phyloP scores from a whole-genome alignment of 2,888 invertebrate genomes.

The Aplocera efformata region DNA sequence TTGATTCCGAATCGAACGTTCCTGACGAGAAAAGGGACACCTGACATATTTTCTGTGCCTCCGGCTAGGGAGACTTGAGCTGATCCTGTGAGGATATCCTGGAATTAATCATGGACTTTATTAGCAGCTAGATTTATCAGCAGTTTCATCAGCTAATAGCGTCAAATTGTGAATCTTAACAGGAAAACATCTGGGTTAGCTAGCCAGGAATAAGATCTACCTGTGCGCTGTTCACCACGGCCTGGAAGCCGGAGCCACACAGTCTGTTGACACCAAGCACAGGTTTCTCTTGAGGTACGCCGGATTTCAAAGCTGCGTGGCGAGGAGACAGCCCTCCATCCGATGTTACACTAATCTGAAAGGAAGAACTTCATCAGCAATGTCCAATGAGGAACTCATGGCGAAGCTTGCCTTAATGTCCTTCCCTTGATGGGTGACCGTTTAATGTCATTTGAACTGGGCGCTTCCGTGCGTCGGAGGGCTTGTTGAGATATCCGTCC shows the following conservation, averaged over 20 bases:
- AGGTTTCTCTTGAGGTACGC: conserved; percentile 90
- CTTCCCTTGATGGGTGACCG: too few relatives aligned
- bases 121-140: too few relatives aligned
- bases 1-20: conserved; percentile 92
- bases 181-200: too few relatives aligned
- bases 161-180: too few relatives aligned
- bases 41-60: conserved; percentile 97
- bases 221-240: conserved; percentile 94
- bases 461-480: too few relatives aligned
- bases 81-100: conserved; percentile 92
- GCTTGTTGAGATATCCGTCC: too few relatives aligned
- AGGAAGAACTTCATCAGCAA: conserved; percentile 1
- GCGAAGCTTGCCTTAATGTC: too few relatives aligned
- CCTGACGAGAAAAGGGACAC: conserved; percentile 90
- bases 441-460: too few relatives aligned
- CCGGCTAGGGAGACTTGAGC: conserved; percentile 93
- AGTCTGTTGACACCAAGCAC: conserved; percentile 94
- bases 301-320: conserved; percentile 90
- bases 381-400: background rate
- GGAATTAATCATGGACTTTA: conserved; percentile 10
- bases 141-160: too few relatives aligned
- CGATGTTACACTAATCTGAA: conserved; percentile 83
- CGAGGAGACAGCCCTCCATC: conserved; percentile 94
- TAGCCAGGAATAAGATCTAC: conserved; percentile 55
- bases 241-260: conserved; percentile 98